phyloP scores from a whole-genome alignment of 2,113 vertebrate species.

The Chauna torquata region DNA sequence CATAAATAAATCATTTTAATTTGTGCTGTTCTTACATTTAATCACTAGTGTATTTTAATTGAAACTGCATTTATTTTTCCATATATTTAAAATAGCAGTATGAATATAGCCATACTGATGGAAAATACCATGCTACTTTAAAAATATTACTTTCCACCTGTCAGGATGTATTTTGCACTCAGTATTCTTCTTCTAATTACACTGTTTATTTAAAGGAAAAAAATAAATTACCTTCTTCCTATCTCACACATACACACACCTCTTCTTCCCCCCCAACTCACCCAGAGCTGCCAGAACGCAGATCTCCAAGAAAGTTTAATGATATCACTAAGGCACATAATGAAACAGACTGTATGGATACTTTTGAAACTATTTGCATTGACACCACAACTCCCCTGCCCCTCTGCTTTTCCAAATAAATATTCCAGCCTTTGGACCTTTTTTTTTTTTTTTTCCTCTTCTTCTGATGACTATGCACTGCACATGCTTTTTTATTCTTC shows the following conservation, averaged over 20 bases:
- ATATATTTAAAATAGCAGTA: not conserved
- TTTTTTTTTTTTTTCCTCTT: not conserved
- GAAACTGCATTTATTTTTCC: slow-evolving; percentile 17
- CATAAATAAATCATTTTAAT: slow-evolving; percentile 1
- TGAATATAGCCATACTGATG: slow-evolving; percentile 17
- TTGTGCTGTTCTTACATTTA: slow-evolving; percentile 1
- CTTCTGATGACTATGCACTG: not conserved
- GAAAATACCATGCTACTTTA: slow-evolving; percentile 27
- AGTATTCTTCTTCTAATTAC: slow-evolving; percentile 30
- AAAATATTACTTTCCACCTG: slow-evolving; percentile 39
- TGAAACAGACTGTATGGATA: not conserved
- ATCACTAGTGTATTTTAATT: slow-evolving; percentile 5
- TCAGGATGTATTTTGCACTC: slow-evolving; percentile 32
- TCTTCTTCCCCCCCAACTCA: not conserved
- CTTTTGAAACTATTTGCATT: slow-evolving; percentile 3
- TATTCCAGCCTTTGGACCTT: not conserved
- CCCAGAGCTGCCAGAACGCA: not conserved
- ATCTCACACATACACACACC: not conserved
- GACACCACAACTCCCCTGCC: not conserved
- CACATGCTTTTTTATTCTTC: slow-evolving; percentile 33
- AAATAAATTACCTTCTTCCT: slow-evolving; percentile 20
- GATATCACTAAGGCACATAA: not conserved
- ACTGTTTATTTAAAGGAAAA: not conserved
- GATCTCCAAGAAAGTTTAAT: not conserved
- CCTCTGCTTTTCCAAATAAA: slow-evolving; percentile 20